Evolutionary conservation across 2,888 invertebrate species (phyloP), one percentile per base, ranked within the genome.

Genomic region (Orgyia antiqua): DNA sequence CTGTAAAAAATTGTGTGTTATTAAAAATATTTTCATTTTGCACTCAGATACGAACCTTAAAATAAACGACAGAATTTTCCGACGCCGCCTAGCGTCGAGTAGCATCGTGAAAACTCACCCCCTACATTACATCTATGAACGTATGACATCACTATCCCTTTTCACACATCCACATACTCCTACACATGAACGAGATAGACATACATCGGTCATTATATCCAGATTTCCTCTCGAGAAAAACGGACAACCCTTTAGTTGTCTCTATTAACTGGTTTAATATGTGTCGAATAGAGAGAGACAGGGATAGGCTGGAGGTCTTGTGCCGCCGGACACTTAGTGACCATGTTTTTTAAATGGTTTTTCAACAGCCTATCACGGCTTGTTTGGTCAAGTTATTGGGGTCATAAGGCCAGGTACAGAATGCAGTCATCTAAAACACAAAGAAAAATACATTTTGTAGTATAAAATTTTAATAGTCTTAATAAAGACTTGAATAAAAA

Each of bases 41-140:
- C 24, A 36, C 21, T 9, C 9, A 33, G 26, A 39, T 24, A 35
- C 24, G 10, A 46, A 54, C 32, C 25, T 13, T 23, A 29, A 32
- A 33, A 26, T 21, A 3, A 13, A 24, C 31, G 15, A 33, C 29
- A 36, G 21, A 30, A 46, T 56, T 65, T 63, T 56, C 60, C 64
- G n/a, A 53, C 80, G 84, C 84, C 80, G 67, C 68, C 86, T 83
- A 70, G 74, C 68, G 86, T 62, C 64, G 80, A 83, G 80, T 86
- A 83, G 86, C 77, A 56, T 44, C 47, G 48, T 41, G 60, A 60
- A 69, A 68, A 61, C 50, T 46, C 53, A 58, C 51, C 45, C 45
- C 50, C 60, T 54, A 58, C 63, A 60, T 47, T 59, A 51, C 52
- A 50, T 54, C 43, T 50, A 59, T 55, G 52, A 46, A 41, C 51